Conservation (phyloP, 2,888 invertebrate genomes). For the Euzetes globulus region DNA sequence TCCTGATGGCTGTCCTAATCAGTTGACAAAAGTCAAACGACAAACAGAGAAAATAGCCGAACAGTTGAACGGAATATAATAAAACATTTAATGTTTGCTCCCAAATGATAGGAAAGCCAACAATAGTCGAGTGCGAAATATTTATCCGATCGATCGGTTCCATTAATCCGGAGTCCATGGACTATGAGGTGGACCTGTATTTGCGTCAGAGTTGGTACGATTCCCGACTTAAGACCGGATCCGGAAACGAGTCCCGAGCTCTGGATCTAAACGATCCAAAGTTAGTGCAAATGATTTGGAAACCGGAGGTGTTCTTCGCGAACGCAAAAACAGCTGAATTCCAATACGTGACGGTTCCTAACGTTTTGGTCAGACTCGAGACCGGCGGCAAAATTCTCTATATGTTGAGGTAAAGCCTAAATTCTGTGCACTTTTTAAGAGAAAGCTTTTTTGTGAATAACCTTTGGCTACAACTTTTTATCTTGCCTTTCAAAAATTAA, state of each 20-base stretch:
- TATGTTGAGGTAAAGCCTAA: conserved; percentile 44
- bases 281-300: conserved; percentile 44
- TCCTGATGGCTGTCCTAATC: no score
- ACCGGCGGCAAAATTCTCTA: conserved; percentile 43
- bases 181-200: conserved; percentile 53
- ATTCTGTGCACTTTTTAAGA: no score
- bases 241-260: no score
- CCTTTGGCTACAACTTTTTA: no score
- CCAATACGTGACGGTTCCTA: conserved; percentile 44
- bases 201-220: conserved; percentile 52
- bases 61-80: no score
- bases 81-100: no score
- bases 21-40: no score
- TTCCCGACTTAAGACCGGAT: conserved; percentile 49
- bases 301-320: conserved; percentile 44
- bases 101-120: conserved; percentile 42
- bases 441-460: no score
- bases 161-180: conserved; percentile 45
- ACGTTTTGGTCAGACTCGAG: conserved; percentile 43
- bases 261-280: conserved; percentile 49
- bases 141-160: conserved; percentile 44
- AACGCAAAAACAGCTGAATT: conserved; percentile 44
- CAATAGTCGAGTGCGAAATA: conserved; percentile 42
- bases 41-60: no score
- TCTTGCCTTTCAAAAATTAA: no score